Evolutionary conservation across 2,888 invertebrate species (phyloP), one percentile per base, ranked within the genome.

Genomic region (Aleiodes leptofemur): DNA sequence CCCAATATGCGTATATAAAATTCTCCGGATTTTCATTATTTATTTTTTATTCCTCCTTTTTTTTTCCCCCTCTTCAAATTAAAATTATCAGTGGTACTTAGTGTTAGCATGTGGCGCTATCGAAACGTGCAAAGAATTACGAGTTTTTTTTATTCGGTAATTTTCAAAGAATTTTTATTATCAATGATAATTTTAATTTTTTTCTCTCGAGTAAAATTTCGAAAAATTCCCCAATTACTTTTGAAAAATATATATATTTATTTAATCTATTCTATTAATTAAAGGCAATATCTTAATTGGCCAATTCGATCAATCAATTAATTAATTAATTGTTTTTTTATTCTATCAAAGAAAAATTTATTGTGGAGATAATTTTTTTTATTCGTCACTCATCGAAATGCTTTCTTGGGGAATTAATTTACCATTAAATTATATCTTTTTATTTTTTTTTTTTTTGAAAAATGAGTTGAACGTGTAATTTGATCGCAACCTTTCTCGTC

Each of bases 21-120:
- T 77, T 77, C 23, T 72, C 78, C 73, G 72, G 78, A 81, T 78
- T 84, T 83, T 81, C 80, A 78, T 77, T 79, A 81, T 81, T 81
- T 81, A 23, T 23, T 23, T 23, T 23, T 23, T 23, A 23, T 23
- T 23, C 23, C 78, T 77, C 76, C 78, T 83, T 84, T 43, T 9
- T 43, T 9, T 34, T 34, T 3, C 4, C 34, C 34, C 34, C 6
- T 7, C 9, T 43, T 43, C 7, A 9, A 82, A 84, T 84, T 84
- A 84, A 79, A 79, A 77, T 81, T 82, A 83, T 83, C 82, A 72
- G 73, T 50, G 72, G 74, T 76, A 61, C 11, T 61, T 56, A 69
- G 72, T 68, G 61, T 72, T 76, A 72, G 72, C 72, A 66, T 34
- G 64, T 51, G 34, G 76, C 61, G 66, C 74, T 74, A 76, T 48